phyloP scores from a whole-genome alignment of 2,113 vertebrate genomes.

The Ameiurus melas region DNA sequence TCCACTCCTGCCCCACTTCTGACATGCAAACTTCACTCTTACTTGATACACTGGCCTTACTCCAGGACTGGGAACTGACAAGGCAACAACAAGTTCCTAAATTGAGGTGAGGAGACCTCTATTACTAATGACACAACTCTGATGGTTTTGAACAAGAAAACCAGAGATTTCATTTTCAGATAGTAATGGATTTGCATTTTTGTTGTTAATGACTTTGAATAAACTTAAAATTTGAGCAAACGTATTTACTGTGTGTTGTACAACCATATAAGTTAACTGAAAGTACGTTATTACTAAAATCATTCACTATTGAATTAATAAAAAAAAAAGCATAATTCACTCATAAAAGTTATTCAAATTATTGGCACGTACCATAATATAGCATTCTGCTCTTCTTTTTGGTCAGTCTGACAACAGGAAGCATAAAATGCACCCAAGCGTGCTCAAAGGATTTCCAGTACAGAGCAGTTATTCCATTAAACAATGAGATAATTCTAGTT shows the following conservation, averaged over 20 bases:
- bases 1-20: slow-evolving; percentile 72
- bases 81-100: background rate
- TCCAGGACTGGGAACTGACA: slow-evolving; percentile 40
- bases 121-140: background rate
- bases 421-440: slow-evolving; percentile 63
- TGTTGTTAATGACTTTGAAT: background rate
- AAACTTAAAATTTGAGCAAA: background rate
- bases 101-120: background rate
- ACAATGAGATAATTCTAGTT: background rate
- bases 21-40: slow-evolving; percentile 59
- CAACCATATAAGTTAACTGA: background rate
- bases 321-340: background rate
- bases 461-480: background rate
- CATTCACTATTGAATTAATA: background rate
- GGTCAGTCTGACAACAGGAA: slow-evolving; percentile 62
- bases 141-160: background rate
- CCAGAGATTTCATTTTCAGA: background rate
- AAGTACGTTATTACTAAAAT: background rate
- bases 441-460: background rate
- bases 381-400: slow-evolving; percentile 62
- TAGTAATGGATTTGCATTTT: background rate
- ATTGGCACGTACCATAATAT: slow-evolving; percentile 64
- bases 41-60: slow-evolving; percentile 56
- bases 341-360: background rate
- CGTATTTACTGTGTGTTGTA: background rate